These are phyloP conservation scores for Chrysolina americana DNA, from an alignment of 2,888 invertebrate species.

Conservation along the genomic window DNA sequence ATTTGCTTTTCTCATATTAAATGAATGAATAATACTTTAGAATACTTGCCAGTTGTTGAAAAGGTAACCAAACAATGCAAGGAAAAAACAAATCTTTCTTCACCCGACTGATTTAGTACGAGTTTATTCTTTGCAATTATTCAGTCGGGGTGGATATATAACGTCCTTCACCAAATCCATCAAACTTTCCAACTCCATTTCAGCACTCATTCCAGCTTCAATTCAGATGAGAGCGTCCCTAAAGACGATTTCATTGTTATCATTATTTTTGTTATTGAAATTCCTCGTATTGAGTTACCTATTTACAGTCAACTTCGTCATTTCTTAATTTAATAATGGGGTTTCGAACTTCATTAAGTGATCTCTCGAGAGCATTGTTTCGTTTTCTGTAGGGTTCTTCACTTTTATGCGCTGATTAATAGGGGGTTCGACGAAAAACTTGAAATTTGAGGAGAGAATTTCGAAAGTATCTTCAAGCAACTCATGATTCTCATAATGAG, in stretches of 20 bases:
- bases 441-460: constrained; percentile 42
- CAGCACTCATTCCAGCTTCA: neutral
- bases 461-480: constrained; percentile 30
- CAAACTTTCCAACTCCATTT: neutral
- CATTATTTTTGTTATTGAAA: constrained; percentile 50
- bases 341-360: constrained; percentile 48
- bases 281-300: constrained; percentile 51
- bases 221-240: neutral
- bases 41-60: no score
- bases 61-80: no score
- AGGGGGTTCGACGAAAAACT: constrained; percentile 42
- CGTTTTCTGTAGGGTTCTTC: constrained; percentile 39
- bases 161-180: neutral
- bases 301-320: constrained; percentile 48
- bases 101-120: no score
- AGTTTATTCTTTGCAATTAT: no score
- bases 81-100: no score
- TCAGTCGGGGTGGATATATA: no score
- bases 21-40: no score
- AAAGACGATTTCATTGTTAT: constrained; percentile 38
- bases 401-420: constrained; percentile 47
- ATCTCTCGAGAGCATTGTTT: constrained; percentile 48
- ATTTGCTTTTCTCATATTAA: no score
- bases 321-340: constrained; percentile 52
- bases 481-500: constrained; percentile 38